Percentiles rank a stretch among this genome's conserved stretches.
These are phyloP conservation scores for Cheilosia vulpina DNA, from an alignment of 2,888 invertebrate species.

Conservation along the genomic window DNA sequence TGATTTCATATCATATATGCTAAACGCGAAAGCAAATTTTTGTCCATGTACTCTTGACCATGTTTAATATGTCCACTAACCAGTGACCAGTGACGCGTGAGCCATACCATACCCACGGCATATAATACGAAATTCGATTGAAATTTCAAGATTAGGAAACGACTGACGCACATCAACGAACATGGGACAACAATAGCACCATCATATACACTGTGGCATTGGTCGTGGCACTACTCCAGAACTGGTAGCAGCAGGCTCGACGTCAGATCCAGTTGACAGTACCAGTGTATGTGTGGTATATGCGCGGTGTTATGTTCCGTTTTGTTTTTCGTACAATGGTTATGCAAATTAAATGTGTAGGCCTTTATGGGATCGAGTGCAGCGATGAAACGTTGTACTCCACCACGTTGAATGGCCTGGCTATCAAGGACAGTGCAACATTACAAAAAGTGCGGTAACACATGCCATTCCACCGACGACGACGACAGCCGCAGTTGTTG, in stretches of 20 bases:
- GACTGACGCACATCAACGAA: slow-evolving; percentile 71
- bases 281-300: slow-evolving; percentile 16
- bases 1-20: slow-evolving; percentile 56
- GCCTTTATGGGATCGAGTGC: slow-evolving; percentile 54
- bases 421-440: slow-evolving; percentile 61
- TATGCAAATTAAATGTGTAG: slow-evolving; percentile 75
- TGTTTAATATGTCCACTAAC: slow-evolving; percentile 21
- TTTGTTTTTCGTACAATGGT: slow-evolving; percentile 71
- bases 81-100: slow-evolving; percentile 56
- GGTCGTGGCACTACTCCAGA: slow-evolving; percentile 21
- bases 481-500: slow-evolving; percentile 20
- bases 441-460: neutral
- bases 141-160: slow-evolving; percentile 70
- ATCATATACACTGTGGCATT: slow-evolving; percentile 18
- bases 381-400: slow-evolving; percentile 41
- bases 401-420: slow-evolving; percentile 61
- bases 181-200: slow-evolving; percentile 51
- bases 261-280: slow-evolving; percentile 55
- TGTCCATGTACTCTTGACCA: slow-evolving; percentile 49
- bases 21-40: slow-evolving; percentile 50
- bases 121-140: slow-evolving; percentile 68
- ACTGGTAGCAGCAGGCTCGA: slow-evolving; percentile 26
- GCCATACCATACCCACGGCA: slow-evolving; percentile 51
- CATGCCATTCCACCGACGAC: slow-evolving; percentile 27
- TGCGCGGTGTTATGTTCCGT: slow-evolving; percentile 65